phyloP scores from a whole-genome alignment of 2,113 vertebrate species.

The Cheilinus undulatus region DNA sequence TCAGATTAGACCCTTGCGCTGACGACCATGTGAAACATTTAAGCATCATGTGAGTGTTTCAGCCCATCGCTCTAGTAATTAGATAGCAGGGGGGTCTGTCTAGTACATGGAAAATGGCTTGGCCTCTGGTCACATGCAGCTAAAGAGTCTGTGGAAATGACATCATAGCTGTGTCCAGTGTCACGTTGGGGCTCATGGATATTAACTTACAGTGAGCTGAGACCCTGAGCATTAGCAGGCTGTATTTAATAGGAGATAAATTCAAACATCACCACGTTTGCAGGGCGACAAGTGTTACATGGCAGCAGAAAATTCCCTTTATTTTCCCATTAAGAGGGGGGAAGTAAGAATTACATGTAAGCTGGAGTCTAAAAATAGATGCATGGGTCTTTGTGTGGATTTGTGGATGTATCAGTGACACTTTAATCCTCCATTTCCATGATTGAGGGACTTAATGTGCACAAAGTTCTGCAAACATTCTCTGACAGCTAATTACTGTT shows the following conservation, averaged over 20 bases:
- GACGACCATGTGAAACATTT: slow-evolving; percentile 38
- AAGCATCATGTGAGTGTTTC: slow-evolving; percentile 30
- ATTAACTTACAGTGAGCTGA: slow-evolving; percentile 74
- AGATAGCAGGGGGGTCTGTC: slow-evolving; percentile 57
- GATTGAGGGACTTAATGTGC: slow-evolving; percentile 1
- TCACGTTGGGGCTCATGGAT: slow-evolving; percentile 62
- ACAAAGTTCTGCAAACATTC: neutral
- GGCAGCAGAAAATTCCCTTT: neutral
- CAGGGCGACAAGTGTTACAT: slow-evolving; percentile 1
- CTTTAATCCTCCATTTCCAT: neutral
- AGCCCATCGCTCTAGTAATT: slow-evolving; percentile 67
- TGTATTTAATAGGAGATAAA: slow-evolving; percentile 39
- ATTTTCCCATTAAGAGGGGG: neutral
- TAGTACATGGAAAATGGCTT: slow-evolving; percentile 65
- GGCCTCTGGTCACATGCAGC: slow-evolving; percentile 56
- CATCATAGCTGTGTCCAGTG: slow-evolving; percentile 66
- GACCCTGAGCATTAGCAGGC: slow-evolving; percentile 36
- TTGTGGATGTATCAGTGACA: neutral
- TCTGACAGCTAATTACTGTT: neutral
- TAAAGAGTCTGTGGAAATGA: slow-evolving; percentile 46
- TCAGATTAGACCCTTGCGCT: neutral
- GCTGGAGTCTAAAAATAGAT: neutral
- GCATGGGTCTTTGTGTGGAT: neutral
- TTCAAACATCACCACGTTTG: slow-evolving; percentile 47
- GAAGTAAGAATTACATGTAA: neutral